Evolutionary conservation across 1,140 invertebrate species (phyloP).

Genomic region (Formica exsecta): DNA sequence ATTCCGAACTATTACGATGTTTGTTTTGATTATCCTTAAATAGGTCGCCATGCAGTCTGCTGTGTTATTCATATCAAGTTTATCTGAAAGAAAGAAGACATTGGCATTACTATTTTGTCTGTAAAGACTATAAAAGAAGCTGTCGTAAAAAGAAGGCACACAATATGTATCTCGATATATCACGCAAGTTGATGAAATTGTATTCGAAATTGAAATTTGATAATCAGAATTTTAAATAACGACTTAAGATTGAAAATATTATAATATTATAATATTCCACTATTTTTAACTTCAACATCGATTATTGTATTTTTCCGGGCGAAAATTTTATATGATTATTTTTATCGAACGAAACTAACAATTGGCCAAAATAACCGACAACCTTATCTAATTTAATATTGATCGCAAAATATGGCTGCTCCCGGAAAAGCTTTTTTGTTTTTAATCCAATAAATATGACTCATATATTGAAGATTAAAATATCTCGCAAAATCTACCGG

Average conservation of each 20-base stretch:
- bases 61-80: background rate
- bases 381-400: background rate
- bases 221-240: background rate
- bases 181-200: background rate
- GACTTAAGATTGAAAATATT: background rate
- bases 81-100: too few species aligned
- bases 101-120: too few species aligned
- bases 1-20: background rate
- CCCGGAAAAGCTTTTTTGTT: background rate
- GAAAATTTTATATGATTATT: background rate
- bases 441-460: background rate
- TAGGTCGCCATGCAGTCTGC: constrained; percentile 30
- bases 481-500: background rate
- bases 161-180: background rate
- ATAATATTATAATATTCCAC: too few species aligned
- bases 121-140: background rate
- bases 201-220: background rate
- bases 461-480: background rate
- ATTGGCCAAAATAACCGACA: background rate
- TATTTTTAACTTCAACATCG: too few species aligned
- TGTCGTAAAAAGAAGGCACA: background rate
- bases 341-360: background rate
- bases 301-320: background rate
- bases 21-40: background rate
- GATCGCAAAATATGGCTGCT: background rate